Conservation (phyloP, 2,113 vertebrate species). For the Chauna torquata region DNA sequence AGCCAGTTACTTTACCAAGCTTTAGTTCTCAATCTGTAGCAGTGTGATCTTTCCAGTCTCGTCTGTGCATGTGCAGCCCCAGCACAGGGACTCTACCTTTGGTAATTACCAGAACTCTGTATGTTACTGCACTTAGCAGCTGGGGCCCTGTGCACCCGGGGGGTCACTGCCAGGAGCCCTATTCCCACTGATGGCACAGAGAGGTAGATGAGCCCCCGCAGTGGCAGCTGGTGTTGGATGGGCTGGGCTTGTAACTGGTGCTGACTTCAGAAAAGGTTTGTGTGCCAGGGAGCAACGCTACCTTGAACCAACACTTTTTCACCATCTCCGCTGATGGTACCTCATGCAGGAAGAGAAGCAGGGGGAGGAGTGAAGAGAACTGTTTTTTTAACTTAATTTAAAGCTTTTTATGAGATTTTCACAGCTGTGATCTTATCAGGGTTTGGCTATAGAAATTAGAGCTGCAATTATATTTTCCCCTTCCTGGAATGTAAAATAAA, state of each 20-base stretch:
- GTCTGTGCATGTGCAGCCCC: fast-evolving
- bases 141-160: not conserved
- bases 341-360: conserved; percentile 38
- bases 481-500: conserved; percentile 77
- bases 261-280: not conserved
- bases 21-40: not conserved
- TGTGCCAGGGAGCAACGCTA: fast-evolving
- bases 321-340: not conserved
- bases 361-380: conserved; percentile 58
- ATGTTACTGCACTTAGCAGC: not conserved
- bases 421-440: conserved; percentile 76
- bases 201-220: not conserved
- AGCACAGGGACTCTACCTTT: not conserved
- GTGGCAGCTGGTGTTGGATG: not conserved
- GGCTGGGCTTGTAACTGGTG: fast-evolving
- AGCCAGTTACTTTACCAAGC: not conserved
- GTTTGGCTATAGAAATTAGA: conserved; percentile 77
- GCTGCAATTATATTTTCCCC: conserved; percentile 75
- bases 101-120: not conserved
- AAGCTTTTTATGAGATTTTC: conserved; percentile 77
- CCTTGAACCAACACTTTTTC: not conserved
- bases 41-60: not conserved
- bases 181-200: not conserved
- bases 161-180: not conserved
- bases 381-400: conserved; percentile 77